Evolutionary conservation across 2,797 vertebrate species (phyloP).

Genomic region (Pelodytes ibericus): DNA sequence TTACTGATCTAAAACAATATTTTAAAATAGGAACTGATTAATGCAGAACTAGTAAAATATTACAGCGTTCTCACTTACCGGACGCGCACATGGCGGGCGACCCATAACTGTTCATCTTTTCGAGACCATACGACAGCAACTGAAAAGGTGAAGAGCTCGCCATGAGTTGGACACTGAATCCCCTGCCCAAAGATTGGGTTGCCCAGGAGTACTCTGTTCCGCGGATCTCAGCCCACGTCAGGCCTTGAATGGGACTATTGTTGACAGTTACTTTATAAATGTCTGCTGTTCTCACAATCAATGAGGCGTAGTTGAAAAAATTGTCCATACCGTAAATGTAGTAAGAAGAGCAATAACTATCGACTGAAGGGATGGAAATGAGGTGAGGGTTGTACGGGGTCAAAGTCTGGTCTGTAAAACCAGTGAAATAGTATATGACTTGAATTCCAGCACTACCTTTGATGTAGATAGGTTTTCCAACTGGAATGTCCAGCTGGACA

Average conservation of each 20-base stretch:
- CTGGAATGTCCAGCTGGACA: rapidly evolving
- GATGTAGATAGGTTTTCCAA: conserved; percentile 56
- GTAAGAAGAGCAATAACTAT: conserved; percentile 68
- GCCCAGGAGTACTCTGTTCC: conserved; percentile 71
- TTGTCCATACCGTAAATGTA: conserved; percentile 26
- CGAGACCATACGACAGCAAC: conserved; percentile 13
- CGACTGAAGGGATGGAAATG: conserved; percentile 60
- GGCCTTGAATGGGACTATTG: rapidly evolving
- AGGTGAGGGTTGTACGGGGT: conserved; percentile 66
- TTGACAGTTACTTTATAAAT: conserved; percentile 55
- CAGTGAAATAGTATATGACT: conserved; percentile 71
- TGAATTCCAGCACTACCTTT: conserved; percentile 63
- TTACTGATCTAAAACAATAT: too few species aligned
- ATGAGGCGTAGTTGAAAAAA: conserved; percentile 62
- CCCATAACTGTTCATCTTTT: background rate
- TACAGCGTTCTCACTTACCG: conserved; percentile 19
- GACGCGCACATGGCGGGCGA: background rate
- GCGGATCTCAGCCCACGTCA: conserved; percentile 61
- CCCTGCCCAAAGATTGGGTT: conserved; percentile 35
- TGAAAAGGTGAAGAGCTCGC: conserved; percentile 6
- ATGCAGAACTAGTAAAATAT: too few species aligned
- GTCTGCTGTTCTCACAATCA: conserved; percentile 58
- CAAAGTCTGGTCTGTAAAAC: rapidly evolving
- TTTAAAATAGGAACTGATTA: too few species aligned
- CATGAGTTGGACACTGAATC: background rate